Conservation (phyloP, 2,113 vertebrate genomes). For the Scortum barcoo region DNA sequence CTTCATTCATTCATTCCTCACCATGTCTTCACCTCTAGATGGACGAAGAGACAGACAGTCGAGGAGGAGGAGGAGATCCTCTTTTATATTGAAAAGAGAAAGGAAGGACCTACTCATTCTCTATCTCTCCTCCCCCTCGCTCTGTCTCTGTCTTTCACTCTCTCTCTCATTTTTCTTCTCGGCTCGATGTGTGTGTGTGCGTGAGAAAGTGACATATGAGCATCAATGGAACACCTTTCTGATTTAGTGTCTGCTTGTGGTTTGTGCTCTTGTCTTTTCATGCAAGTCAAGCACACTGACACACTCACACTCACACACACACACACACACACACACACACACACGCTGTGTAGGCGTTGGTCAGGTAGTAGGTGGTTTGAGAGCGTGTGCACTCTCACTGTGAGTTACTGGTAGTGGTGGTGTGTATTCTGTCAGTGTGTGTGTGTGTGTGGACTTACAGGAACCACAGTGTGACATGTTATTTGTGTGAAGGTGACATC, state of each 20-base stretch:
- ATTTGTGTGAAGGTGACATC: constrained; percentile 72
- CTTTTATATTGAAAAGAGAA: constrained; percentile 78
- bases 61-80: constrained; percentile 70
- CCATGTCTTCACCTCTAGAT: constrained; percentile 44
- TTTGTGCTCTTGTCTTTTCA: constrained; percentile 44
- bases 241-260: constrained; percentile 43
- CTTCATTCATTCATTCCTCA: constrained; percentile 2
- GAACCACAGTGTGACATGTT: constrained; percentile 62
- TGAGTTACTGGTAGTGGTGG: constrained; percentile 66
- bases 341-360: constrained; percentile 8
- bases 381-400: constrained; percentile 37
- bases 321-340: constrained; percentile 30
- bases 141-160: constrained; percentile 17
- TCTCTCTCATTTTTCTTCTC: constrained; percentile 10
- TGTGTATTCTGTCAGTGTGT: constrained; percentile 35
- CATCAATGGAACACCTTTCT: constrained; percentile 62
- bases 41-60: not conserved
- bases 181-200: not conserved
- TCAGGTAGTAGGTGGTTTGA: constrained; percentile 49
- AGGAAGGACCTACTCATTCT: constrained; percentile 60
- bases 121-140: constrained; percentile 41
- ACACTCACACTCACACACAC: constrained; percentile 16
- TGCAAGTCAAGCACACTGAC: constrained; percentile 1
- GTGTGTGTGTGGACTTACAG: constrained; percentile 62
- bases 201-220: constrained; percentile 58